Base-by-base conservation (phyloP, 2,888 invertebrate species). In the Ceratothoa steindachneri region DNA sequence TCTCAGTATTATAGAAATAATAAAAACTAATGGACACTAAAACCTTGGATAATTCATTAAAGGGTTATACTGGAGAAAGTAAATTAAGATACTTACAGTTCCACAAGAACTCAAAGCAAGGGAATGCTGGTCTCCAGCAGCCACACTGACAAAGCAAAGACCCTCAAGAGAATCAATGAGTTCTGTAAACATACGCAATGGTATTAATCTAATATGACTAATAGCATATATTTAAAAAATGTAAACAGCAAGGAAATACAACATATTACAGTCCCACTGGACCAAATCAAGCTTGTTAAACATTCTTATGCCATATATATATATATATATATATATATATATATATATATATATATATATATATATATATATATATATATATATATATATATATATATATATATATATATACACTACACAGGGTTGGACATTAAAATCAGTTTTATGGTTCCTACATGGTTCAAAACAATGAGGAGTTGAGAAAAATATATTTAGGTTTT, bases 101-200 rank as follows among this genome's bases (percentile, higher is more conserved):
- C 80, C 80, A 71, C 74, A 77, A 15, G 69, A 67, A 7, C 77
- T 80, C 12, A 80, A 52, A 4, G 80, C 77, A 19, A 77, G 27
- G 0, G 80, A 80, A 69, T 75, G 73, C 30, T 80, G 77, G 28
- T 77, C 80, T 1, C 80, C 80, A 19, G 73, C 77, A 19, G 80
- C 73, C 28, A 80, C 70, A 30, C 69, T 73, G 22, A 51, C 22
- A 31, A 80, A 70, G 19, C 19, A 67, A 67, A 75, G 69, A 53
- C 74, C 73, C 30, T 75, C 72, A 24, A 80, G 51, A 3, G 64
- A 30, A 67, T 74, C 73, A 22, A 80, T 52, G 19, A 52, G 69
- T 55, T 73, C 80, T 79, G 78, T 24, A 1, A 24, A 19, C 30
- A 66, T n/a, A n/a, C n/a, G n/a, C n/a, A n/a, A n/a, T n/a, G n/a